Evolutionary conservation across 2,113 vertebrate species (phyloP).

Genomic region (Mustela lutreola): DNA sequence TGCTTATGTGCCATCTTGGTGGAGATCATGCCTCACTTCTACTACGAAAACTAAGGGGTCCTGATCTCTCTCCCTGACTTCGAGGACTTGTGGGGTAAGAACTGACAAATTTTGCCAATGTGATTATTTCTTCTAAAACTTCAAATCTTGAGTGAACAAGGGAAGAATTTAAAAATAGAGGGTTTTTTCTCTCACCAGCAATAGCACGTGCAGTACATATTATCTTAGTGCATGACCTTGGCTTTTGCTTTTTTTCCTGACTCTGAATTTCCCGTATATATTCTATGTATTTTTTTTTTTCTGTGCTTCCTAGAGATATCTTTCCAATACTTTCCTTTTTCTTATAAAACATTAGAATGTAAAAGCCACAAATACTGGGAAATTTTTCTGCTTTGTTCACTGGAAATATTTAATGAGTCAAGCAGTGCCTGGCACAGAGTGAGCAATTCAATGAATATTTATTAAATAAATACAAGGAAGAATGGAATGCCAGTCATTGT

Average conservation of each 20-base stretch:
- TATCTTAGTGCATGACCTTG: background rate
- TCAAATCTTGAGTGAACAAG: background rate
- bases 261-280: background rate
- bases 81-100: background rate
- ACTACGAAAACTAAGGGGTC: background rate
- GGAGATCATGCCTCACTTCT: background rate
- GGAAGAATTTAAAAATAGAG: background rate
- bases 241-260: background rate
- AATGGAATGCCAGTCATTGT: background rate
- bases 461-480: background rate
- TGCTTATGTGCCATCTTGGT: background rate
- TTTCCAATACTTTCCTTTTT: background rate
- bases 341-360: background rate
- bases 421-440: background rate
- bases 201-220: no score
- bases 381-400: background rate
- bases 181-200: background rate
- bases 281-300: background rate
- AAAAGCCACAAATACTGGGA: background rate
- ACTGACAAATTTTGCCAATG: background rate
- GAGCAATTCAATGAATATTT: background rate
- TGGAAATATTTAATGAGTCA: background rate
- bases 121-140: background rate
- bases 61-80: background rate
- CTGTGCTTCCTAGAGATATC: background rate